A percentile compares a stretch with the other conserved stretches of the same genome.
These are phyloP conservation scores for Subacronicta megacephala DNA, from an alignment of 2,888 invertebrate genomes.

Conservation along the genomic window DNA sequence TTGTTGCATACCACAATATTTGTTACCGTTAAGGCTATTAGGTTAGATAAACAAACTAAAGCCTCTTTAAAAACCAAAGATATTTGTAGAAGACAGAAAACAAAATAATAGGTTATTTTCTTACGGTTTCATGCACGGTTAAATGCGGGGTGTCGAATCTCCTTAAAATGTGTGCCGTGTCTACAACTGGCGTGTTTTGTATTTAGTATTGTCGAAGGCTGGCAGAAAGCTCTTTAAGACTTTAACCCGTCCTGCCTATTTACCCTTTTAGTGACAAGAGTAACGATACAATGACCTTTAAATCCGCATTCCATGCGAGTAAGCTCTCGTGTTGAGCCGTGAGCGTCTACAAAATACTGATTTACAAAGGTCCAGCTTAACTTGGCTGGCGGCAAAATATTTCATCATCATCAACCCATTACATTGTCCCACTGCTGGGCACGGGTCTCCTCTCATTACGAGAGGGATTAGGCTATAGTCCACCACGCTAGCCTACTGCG, in stretches of 20 bases:
- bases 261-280: constrained; percentile 35
- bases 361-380: constrained; percentile 1
- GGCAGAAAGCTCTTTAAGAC: constrained; percentile 21
- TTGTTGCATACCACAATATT: too few relatives aligned
- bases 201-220: background rate
- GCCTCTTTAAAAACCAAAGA: too few relatives aligned
- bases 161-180: constrained; percentile 14
- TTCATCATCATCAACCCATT: too few relatives aligned
- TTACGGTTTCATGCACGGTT: constrained; percentile 24
- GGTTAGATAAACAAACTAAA: too few relatives aligned
- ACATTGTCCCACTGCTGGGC: too few relatives aligned
- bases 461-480: too few relatives aligned
- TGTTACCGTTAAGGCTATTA: too few relatives aligned
- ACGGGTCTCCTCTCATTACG: too few relatives aligned
- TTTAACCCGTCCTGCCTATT: constrained; percentile 26
- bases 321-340: too few relatives aligned
- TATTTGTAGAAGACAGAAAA: background rate
- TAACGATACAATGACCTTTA: constrained; percentile 47
- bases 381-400: background rate
- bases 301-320: constrained; percentile 34
- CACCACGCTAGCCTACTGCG: too few relatives aligned
- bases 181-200: constrained; percentile 4
- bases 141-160: constrained; percentile 19
- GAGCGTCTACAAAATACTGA: constrained; percentile 27
- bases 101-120: constrained; percentile 8